Conservation (phyloP, 2,888 invertebrate genomes). For the Chrysomela aeneicollis region DNA sequence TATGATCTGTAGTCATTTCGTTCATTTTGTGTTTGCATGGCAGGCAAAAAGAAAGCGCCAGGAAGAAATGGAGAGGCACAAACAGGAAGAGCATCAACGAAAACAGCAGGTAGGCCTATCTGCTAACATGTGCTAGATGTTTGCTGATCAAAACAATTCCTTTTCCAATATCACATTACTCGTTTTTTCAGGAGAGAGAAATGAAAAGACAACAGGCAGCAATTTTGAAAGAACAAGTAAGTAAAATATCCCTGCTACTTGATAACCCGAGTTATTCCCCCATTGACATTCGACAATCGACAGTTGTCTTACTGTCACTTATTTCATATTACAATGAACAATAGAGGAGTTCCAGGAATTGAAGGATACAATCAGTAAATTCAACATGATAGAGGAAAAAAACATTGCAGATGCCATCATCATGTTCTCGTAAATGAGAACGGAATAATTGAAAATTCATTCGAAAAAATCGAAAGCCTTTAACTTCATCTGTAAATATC, state of each 20-base stretch:
- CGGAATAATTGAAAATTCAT: too few species aligned
- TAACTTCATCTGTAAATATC: constrained; percentile 57
- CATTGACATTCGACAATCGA: too few species aligned
- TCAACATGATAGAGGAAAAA: too few species aligned
- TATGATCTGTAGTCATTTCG: constrained; percentile 22
- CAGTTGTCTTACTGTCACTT: too few species aligned
- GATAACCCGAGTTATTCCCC: too few species aligned
- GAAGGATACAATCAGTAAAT: too few species aligned
- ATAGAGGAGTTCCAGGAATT: too few species aligned
- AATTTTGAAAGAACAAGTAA: constrained; percentile 90
- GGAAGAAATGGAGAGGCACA: constrained; percentile 85
- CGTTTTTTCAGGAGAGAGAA: constrained; percentile 85
- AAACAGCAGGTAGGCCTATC: constrained; percentile 79
- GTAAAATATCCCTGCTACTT: neutral
- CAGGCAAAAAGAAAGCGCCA: constrained; percentile 87
- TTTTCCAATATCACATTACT: neutral
- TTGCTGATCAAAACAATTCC: neutral
- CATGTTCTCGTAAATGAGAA: too few species aligned
- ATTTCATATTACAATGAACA: too few species aligned
- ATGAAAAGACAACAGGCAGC: constrained; percentile 89
- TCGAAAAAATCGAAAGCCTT: too few species aligned
- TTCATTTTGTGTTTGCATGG: constrained; percentile 60
- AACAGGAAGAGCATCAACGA: constrained; percentile 83
- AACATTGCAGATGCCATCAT: too few species aligned
- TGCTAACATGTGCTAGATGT: constrained; percentile 18